A percentile compares a stretch with the other conserved stretches of the same genome.
Conservation (phyloP, 2,888 invertebrate species). For the Tricholauxania praeusta region DNA sequence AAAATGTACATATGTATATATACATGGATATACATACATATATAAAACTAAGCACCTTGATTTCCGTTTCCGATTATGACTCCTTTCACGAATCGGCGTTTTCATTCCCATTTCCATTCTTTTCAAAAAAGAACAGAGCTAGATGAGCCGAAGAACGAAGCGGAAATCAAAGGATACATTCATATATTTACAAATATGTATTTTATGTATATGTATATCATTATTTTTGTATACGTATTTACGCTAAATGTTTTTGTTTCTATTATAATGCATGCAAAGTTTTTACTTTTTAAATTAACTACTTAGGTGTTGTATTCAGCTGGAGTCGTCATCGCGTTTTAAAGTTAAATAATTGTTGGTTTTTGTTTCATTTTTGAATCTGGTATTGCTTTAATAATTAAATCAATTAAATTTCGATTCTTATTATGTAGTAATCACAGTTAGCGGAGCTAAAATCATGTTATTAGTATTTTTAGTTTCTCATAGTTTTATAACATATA, state of each 20-base stretch:
- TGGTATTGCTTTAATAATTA: slow-evolving; percentile 54
- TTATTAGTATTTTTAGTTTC: slow-evolving; percentile 56
- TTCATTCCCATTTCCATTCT: too few relatives aligned
- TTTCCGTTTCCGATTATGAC: neutral
- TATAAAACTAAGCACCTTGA: slow-evolving; percentile 27
- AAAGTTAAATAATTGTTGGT: slow-evolving; percentile 2
- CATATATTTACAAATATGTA: too few relatives aligned
- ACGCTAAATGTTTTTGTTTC: slow-evolving; percentile 28
- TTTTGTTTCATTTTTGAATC: slow-evolving; percentile 38
- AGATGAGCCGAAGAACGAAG: too few relatives aligned
- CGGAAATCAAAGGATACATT: too few relatives aligned
- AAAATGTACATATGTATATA: slow-evolving; percentile 56
- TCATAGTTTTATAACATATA: slow-evolving; percentile 43
- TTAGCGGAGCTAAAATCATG: slow-evolving; percentile 68
- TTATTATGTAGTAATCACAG: slow-evolving; percentile 69
- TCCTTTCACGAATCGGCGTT: too few relatives aligned
- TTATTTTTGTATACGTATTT: slow-evolving; percentile 36
- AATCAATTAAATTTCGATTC: slow-evolving; percentile 63
- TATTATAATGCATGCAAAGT: neutral
- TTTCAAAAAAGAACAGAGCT: too few relatives aligned
- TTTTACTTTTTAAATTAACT: slow-evolving; percentile 39
- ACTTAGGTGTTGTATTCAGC: slow-evolving; percentile 52
- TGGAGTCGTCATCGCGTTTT: slow-evolving; percentile 53
- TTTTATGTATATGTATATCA: slow-evolving; percentile 8
- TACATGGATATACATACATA: slow-evolving; percentile 53